Evolutionary conservation across 2,888 invertebrate genomes (phyloP).

Genomic region (Gortyna flavago): DNA sequence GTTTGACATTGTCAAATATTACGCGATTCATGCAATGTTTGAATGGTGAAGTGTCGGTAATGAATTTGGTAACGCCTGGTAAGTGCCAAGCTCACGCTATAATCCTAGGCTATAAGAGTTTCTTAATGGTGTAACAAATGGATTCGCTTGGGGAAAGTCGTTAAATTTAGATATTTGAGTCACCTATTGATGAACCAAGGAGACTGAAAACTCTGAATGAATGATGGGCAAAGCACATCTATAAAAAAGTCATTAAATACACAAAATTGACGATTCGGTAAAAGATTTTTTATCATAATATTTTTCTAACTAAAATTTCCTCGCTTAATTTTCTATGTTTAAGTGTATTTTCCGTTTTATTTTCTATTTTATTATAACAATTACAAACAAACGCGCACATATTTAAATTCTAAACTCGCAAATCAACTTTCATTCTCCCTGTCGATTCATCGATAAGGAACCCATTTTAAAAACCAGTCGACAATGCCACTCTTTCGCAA

Average conservation of each 20-base stretch:
- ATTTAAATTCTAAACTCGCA: slow-evolving; percentile 53
- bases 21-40: slow-evolving; percentile 64
- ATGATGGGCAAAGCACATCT: background rate
- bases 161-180: background rate
- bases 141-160: slow-evolving; percentile 2
- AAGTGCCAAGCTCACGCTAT: slow-evolving; percentile 32
- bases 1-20: slow-evolving; percentile 61
- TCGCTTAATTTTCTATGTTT: background rate
- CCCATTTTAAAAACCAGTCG: slow-evolving; percentile 70
- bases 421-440: slow-evolving; percentile 55
- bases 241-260: background rate
- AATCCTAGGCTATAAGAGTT: background rate
- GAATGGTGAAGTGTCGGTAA: slow-evolving; percentile 45
- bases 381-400: slow-evolving; percentile 4
- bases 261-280: background rate
- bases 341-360: background rate
- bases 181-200: background rate
- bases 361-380: background rate
- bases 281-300: no score
- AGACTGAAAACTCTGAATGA: background rate
- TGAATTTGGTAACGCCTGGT: slow-evolving; percentile 56
- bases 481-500: slow-evolving; percentile 70
- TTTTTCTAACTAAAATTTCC: background rate
- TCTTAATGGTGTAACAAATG: slow-evolving; percentile 13
- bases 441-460: slow-evolving; percentile 44